Evolutionary conservation across 2,888 invertebrate species (phyloP).

Genomic region (Drosophila nr. fundita): DNA sequence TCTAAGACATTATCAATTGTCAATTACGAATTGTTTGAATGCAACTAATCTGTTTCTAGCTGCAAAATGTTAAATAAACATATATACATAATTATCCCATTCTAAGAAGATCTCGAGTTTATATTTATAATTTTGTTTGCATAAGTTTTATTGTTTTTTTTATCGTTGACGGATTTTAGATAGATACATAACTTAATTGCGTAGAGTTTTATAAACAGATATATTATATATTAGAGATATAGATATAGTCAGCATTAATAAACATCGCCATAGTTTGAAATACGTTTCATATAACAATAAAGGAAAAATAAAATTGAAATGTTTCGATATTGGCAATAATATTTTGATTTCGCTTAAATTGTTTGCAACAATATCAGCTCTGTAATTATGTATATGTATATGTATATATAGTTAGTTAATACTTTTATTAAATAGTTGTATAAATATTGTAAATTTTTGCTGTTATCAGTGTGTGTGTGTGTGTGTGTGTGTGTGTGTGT

Average conservation of each 20-base stretch:
- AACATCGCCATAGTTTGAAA: conserved; percentile 62
- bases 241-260: conserved; percentile 50
- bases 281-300: conserved; percentile 54
- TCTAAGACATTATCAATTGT: too few relatives aligned
- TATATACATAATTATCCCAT: conserved; percentile 76
- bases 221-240: too few relatives aligned
- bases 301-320: conserved; percentile 47
- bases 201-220: conserved; percentile 38
- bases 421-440: conserved; percentile 46
- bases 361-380: conserved; percentile 59
- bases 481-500: conserved; percentile 5
- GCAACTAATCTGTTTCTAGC: too few relatives aligned
- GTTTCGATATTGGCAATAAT: conserved; percentile 44
- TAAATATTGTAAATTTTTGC: conserved; percentile 51
- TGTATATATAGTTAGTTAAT: conserved; percentile 20
- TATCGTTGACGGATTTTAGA: conserved; percentile 6
- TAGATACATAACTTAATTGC: conserved; percentile 16
- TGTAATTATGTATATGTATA: conserved; percentile 35
- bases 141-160: conserved; percentile 18
- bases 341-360: conserved; percentile 28
- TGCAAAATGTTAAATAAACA: not conserved
- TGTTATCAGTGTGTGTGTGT: conserved; percentile 23
- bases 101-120: not conserved
- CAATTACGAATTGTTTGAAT: too few relatives aligned
- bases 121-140: conserved; percentile 27